Conservation (phyloP, 2,797 vertebrate species). For the Atherinosoma microstoma region DNA sequence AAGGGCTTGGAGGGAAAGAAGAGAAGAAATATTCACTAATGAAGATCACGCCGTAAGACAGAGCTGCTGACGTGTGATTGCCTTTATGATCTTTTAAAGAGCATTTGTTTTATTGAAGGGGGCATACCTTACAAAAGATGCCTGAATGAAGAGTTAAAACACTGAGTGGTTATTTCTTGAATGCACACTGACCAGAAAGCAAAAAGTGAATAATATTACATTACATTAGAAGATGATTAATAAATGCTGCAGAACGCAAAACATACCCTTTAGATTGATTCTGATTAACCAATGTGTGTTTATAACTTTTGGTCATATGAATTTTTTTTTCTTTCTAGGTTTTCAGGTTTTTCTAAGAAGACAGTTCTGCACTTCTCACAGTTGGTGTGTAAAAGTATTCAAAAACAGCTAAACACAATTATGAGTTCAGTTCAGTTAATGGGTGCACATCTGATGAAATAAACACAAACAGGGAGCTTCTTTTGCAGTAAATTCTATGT, state of each 20-base stretch:
- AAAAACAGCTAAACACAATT: neutral
- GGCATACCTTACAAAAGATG: neutral
- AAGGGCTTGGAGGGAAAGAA: constrained; percentile 37
- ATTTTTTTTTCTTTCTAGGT: neutral
- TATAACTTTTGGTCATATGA: neutral
- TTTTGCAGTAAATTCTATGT: constrained; percentile 18
- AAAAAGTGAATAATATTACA: neutral
- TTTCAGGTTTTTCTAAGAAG: neutral
- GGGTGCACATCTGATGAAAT: neutral
- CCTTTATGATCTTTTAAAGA: constrained; percentile 8
- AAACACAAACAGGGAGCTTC: constrained; percentile 2
- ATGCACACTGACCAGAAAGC: neutral
- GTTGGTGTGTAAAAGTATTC: neutral
- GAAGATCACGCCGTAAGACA: constrained; percentile 15
- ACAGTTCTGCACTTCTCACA: too few relatives aligned
- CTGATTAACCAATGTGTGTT: neutral
- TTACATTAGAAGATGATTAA: neutral
- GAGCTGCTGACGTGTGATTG: constrained; percentile 2
- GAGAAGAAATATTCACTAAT: constrained; percentile 39
- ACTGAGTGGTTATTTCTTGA: neutral
- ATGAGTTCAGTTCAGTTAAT: neutral
- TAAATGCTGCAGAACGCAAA: neutral
- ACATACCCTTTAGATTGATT: neutral
- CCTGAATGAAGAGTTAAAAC: neutral
- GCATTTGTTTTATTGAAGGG: constrained; percentile 30